Evolutionary conservation across 2,113 vertebrate species (phyloP).

Genomic region (Menidia beryllina): DNA sequence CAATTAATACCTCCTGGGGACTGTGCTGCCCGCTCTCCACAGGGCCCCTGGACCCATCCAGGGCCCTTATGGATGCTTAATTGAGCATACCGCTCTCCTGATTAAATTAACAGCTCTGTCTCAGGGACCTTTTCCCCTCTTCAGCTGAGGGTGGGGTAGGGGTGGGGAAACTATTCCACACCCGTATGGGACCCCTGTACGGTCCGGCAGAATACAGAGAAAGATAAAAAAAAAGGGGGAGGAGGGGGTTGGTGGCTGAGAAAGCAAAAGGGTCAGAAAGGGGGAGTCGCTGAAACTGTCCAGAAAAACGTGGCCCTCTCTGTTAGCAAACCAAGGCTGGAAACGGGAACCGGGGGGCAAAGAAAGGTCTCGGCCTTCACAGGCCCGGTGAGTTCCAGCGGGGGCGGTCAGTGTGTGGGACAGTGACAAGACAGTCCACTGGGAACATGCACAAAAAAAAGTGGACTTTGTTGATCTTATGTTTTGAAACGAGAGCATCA

Average conservation of each 20-base stretch:
- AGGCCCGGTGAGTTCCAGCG: slow-evolving; percentile 60
- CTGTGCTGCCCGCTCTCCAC: slow-evolving; percentile 74
- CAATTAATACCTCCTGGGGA: slow-evolving; percentile 83
- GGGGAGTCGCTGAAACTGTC: slow-evolving; percentile 77
- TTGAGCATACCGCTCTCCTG: slow-evolving; percentile 84
- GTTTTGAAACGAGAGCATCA: too few species aligned
- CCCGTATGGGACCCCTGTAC: slow-evolving; percentile 62
- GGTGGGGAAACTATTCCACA: slow-evolving; percentile 46
- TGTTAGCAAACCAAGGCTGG: slow-evolving; percentile 77
- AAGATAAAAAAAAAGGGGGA: slow-evolving; percentile 4
- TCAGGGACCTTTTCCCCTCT: slow-evolving; percentile 79
- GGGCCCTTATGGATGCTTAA: slow-evolving; percentile 85
- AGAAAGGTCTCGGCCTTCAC: slow-evolving; percentile 77
- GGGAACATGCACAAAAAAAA: neutral
- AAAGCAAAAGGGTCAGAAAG: slow-evolving; percentile 62
- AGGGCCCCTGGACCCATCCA: slow-evolving; percentile 75
- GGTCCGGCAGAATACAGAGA: slow-evolving; percentile 56
- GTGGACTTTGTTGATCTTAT: too few species aligned
- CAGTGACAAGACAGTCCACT: slow-evolving; percentile 3
- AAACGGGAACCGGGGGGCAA: slow-evolving; percentile 83
- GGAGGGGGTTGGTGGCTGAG: slow-evolving; percentile 21
- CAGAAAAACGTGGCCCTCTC: slow-evolving; percentile 77
- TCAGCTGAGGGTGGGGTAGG: slow-evolving; percentile 57
- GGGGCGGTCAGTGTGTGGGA: slow-evolving; percentile 21
- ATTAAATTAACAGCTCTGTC: slow-evolving; percentile 87